Percentiles rank a stretch among this genome's conserved stretches.
phyloP scores from a whole-genome alignment of 2,888 invertebrate genomes.

The Phanerotoma sp. region DNA sequence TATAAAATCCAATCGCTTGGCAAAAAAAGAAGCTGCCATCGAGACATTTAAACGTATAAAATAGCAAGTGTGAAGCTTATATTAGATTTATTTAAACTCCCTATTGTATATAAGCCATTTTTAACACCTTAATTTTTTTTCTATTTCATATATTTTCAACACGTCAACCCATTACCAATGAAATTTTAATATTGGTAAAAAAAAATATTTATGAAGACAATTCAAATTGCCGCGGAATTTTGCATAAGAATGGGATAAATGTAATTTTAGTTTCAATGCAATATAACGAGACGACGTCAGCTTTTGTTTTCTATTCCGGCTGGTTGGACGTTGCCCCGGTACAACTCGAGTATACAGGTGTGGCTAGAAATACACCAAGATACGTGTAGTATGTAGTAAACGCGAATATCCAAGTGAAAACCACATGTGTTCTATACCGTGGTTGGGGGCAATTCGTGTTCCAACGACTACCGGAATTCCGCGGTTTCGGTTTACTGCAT shows the following conservation, averaged over 20 bases:
- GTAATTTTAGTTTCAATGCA: background rate
- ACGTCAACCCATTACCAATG: constrained; percentile 27
- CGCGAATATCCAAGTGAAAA: constrained; percentile 39
- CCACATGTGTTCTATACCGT: constrained; percentile 40
- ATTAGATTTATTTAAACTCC: too few species aligned
- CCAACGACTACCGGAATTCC: constrained; percentile 41
- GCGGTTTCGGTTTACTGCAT: constrained; percentile 49
- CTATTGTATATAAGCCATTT: too few species aligned
- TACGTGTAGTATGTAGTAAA: constrained; percentile 35
- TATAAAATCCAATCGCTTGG: constrained; percentile 39
- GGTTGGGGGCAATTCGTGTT: constrained; percentile 34
- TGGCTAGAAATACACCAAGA: constrained; percentile 17
- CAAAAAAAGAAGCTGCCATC: background rate
- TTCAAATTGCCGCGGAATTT: background rate
- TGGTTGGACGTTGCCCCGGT: constrained; percentile 14
- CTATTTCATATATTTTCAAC: too few species aligned
- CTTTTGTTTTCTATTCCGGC: constrained; percentile 19
- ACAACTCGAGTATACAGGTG: background rate
- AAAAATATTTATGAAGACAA: constrained; percentile 1
- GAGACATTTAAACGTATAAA: too few species aligned
- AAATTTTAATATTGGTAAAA: constrained; percentile 35
- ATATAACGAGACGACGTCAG: background rate
- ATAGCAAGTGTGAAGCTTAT: too few species aligned
- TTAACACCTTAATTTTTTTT: too few species aligned
- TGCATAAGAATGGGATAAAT: background rate